These are phyloP conservation scores for Acromyrmex heyeri DNA, from an alignment of 1,140 invertebrate species.

Conservation along the genomic window DNA sequence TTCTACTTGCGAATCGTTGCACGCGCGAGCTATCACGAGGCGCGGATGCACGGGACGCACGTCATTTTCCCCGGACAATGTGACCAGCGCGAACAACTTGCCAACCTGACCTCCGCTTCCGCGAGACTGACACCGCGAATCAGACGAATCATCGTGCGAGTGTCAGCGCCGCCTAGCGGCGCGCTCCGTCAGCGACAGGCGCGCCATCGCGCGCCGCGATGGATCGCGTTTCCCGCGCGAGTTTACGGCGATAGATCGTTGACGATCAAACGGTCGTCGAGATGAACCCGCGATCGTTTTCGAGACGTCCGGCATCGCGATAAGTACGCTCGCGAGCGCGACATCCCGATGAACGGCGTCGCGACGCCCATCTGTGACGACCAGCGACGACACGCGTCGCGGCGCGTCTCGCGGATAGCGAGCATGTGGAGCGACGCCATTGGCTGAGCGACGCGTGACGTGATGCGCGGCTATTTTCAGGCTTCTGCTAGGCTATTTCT, in stretches of 20 bases:
- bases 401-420: slow-evolving; percentile 45
- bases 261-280: neutral
- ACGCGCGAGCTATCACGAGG: slow-evolving; percentile 86
- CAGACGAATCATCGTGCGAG: slow-evolving; percentile 71
- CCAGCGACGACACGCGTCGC: slow-evolving; percentile 33
- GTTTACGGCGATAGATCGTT: neutral
- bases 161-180: slow-evolving; percentile 72
- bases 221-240: neutral
- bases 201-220: slow-evolving; percentile 39
- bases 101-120: slow-evolving; percentile 83
- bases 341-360: neutral
- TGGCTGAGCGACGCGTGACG: slow-evolving; percentile 80
- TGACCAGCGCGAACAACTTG: slow-evolving; percentile 76
- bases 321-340: neutral
- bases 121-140: slow-evolving; percentile 77
- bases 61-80: slow-evolving; percentile 87
- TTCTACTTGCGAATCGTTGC: neutral
- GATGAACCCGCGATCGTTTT: neutral
- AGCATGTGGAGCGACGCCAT: slow-evolving; percentile 86
- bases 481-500: slow-evolving; percentile 85
- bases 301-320: neutral
- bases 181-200: slow-evolving; percentile 42
- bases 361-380: neutral
- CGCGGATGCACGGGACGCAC: slow-evolving; percentile 87
- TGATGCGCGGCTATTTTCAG: slow-evolving; percentile 82